These are phyloP conservation scores for Enteromius argenteus DNA, from an alignment of 2,797 vertebrate genomes.

Conservation along the genomic window DNA sequence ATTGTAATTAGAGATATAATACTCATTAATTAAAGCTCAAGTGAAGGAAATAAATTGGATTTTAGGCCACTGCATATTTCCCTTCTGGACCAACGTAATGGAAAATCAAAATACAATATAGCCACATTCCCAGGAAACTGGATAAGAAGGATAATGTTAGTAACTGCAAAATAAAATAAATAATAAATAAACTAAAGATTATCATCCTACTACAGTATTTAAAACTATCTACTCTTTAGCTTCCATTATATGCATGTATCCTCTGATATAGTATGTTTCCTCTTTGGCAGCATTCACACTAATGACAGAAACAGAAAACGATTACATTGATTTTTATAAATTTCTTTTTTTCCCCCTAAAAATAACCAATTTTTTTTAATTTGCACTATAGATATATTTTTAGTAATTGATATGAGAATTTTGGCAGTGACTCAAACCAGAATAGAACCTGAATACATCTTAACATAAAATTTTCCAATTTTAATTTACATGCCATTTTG, in stretches of 20 bases:
- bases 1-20: conserved; percentile 12
- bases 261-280: background rate
- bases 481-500: background rate
- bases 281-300: background rate
- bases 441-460: background rate
- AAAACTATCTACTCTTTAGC: background rate
- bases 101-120: background rate
- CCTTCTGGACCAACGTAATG: background rate
- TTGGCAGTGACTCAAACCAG: background rate
- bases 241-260: background rate
- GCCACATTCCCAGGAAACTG: background rate
- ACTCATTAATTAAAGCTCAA: conserved; percentile 3
- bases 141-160: background rate
- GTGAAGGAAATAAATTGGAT: background rate
- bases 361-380: background rate
- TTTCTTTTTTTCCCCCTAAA: background rate
- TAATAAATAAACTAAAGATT: background rate
- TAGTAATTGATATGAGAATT: background rate
- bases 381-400: conserved; percentile 5
- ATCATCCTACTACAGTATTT: background rate
- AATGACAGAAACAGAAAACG: background rate
- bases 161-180: background rate
- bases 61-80: background rate
- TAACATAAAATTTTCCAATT: background rate
- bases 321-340: background rate